Evolutionary conservation across 2,113 vertebrate genomes (phyloP), one percentile per base, ranked within the genome.

Genomic region (Bungarus multicinctus): DNA sequence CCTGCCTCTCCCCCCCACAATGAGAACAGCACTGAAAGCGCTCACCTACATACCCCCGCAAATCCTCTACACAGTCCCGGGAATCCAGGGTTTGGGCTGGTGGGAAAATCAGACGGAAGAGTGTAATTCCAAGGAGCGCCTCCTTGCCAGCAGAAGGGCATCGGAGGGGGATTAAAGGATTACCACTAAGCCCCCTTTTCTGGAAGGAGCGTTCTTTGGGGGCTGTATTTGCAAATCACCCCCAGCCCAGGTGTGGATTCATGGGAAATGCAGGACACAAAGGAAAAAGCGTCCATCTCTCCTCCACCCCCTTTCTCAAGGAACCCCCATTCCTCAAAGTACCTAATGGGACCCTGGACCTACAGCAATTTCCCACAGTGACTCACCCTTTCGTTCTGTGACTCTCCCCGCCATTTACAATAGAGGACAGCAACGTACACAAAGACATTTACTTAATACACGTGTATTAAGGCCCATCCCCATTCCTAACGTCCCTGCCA

Each of bases 91-190:
- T 95, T 96, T 97, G 96, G 97, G 94, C 94, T 93, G 95, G 96
- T 97, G 98, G 97, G 97, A 47, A 12, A 47, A 16, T 8, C 20
- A 2, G 39, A 30, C 3, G 8, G 81, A 96, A 96, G 94, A 96
- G 97, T 96, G 96, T 97, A 97, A 98, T 98, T 97, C 97, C 94
- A 50, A 50, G 47, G 96, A 96, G 96, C 95, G 97, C 96, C 97
- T 97, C 97, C 97, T 97, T 97, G 96, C 95, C 96, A 96, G 96
- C 96, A 95, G 95, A 97, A 97, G 96, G 97, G 97, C 97, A 97
- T 98, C 97, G 97, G 97, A 97, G 97, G 97, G 96, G 97, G 98
- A 98, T 98, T 98, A 98, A 98, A 96, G 98, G 97, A 98, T 98
- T 98, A 98, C 96, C 97, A 97, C 96, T 97, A 97, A 97, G 97